These are phyloP conservation scores for Paramormyrops hopkinsi DNA, from an alignment of 2,797 vertebrate species.

Conservation along the genomic window DNA sequence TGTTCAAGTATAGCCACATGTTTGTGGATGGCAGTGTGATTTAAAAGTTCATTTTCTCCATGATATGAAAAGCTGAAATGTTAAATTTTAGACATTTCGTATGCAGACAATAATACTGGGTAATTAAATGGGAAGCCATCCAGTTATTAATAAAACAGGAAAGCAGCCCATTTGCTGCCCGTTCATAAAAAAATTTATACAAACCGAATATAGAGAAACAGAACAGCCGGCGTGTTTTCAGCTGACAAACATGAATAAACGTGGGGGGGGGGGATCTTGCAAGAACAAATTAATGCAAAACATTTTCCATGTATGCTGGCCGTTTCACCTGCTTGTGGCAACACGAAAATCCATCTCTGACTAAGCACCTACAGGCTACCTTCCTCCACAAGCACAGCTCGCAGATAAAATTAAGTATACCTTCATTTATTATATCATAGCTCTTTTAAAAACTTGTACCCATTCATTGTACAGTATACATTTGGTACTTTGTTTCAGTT, in stretches of 20 bases:
- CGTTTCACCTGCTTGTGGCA: background rate
- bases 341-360: background rate
- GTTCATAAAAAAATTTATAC: conserved; percentile 24
- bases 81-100: background rate
- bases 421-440: background rate
- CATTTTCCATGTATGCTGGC: background rate
- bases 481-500: background rate
- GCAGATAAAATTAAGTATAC: background rate
- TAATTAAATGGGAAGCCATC: conserved; percentile 27
- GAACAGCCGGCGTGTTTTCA: background rate
- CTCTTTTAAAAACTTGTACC: conserved; percentile 2
- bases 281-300: background rate
- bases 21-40: conserved; percentile 18
- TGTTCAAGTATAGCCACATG: conserved; percentile 17
- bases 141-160: conserved; percentile 26
- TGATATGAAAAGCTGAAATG: background rate
- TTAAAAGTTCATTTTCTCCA: background rate
- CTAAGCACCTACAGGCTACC: background rate
- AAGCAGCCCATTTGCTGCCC: conserved; percentile 26
- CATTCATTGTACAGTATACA: background rate
- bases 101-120: conserved; percentile 34
- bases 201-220: conserved; percentile 30
- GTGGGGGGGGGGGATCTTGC: background rate
- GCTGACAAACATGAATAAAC: background rate
- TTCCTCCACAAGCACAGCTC: conserved; percentile 18